Evolutionary conservation across 2,888 invertebrate species (phyloP).

Genomic region (Lithophane semibrunnea): DNA sequence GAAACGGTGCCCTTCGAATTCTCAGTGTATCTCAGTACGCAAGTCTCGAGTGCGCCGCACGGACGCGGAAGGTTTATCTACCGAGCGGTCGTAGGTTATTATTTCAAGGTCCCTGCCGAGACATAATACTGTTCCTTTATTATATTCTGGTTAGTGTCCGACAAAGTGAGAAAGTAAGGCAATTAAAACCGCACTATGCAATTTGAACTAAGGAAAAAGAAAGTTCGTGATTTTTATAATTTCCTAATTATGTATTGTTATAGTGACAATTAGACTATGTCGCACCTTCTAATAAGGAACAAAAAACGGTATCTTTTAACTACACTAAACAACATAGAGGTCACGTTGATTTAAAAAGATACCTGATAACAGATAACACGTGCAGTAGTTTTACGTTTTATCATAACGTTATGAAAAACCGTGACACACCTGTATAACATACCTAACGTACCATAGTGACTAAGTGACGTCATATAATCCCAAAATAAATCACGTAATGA

Average conservation of each 20-base stretch:
- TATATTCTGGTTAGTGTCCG: no score
- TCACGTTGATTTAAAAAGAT: conserved; percentile 31
- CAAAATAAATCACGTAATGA: conserved; percentile 9
- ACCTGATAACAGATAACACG: conserved; percentile 26
- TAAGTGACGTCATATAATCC: conserved; percentile 16
- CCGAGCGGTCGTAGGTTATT: no score
- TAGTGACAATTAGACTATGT: neutral
- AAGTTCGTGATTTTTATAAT: neutral
- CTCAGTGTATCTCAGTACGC: no score
- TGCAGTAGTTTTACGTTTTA: conserved; percentile 5
- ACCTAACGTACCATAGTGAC: conserved; percentile 14
- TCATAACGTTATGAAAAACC: conserved; percentile 35
- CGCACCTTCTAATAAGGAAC: conserved; percentile 8
- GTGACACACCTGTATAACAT: conserved; percentile 19
- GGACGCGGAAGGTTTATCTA: no score
- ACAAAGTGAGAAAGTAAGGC: neutral
- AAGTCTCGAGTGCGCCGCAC: no score
- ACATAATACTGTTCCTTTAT: no score
- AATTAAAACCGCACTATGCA: neutral
- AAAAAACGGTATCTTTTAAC: conserved; percentile 9
- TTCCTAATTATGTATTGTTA: neutral
- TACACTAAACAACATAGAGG: neutral
- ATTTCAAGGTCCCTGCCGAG: no score
- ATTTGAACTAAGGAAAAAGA: neutral
- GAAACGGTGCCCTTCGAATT: no score